Evolutionary conservation across 2,888 invertebrate species (phyloP), one percentile per base, ranked within the genome.

Genomic region (Erebia aethiops): DNA sequence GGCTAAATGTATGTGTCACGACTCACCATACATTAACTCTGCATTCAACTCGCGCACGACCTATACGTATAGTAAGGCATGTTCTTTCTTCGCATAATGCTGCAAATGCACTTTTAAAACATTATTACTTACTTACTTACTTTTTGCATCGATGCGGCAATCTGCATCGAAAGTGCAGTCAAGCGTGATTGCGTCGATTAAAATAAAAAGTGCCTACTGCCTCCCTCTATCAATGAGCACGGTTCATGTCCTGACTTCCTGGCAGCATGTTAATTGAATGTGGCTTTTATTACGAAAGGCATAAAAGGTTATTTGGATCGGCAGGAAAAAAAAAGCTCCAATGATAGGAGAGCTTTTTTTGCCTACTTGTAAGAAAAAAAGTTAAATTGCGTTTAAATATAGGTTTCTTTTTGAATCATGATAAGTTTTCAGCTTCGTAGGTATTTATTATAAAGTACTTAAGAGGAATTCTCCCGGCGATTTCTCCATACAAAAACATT

Each of bases 151-250:
- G 65, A 70, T 70, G 60, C 70, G 60, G 67, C 67, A 35, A 49
- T 57, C 60, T 67, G 67, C 67, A 67, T 51, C 67, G 67, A 60
- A 65, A 66, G 66, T 62, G 66, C 66, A 66, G 61, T 65, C 65
- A 70, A 52, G 64, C 65, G 70, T 65, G 70, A 66, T 70, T 70
- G 60, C 66, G 60, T 49, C 66, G 66, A 70, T 70, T 70, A 70
- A 70, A 70, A 66, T 61, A 66, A 70, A 70, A 67, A 70, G 65
- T 60, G 58, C 65, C 61, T 66, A 66, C 54, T 54, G 51, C 60
- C 61, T 66, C 61, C 54, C 70, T 66, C 60, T 70, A 67, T 62
- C 61, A 70, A 66, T 54, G 66, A 61, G 54, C 46, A 51, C 56
- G 61, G 54, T 56, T 69, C 62, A 61, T 52, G 60, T 67, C 60